Evolutionary conservation across 2,888 invertebrate genomes (phyloP), one percentile per base, ranked within the genome.

Genomic region (Lomographa bimaculata): DNA sequence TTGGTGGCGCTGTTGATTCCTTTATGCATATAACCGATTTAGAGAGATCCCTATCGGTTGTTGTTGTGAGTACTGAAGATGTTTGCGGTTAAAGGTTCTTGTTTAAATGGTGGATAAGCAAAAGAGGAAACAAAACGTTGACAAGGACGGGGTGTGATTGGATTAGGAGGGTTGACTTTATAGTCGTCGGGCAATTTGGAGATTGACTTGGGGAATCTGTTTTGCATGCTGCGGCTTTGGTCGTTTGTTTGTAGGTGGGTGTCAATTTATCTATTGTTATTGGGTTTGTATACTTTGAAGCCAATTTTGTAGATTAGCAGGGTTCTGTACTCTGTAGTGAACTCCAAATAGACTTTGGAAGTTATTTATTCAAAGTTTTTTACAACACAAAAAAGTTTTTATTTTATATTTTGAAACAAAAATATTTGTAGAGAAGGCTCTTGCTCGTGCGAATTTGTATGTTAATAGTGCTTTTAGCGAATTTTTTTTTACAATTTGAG

Each of bases 101-200:
- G 44, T 66, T 57, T 51, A 17, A 41, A 19, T 74, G 79, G 81
- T 58, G 46, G 60, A 50, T 63, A 59, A 56, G 59, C 64, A 78
- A 80, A 79, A 81, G 70, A 79, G 71, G 71, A 81, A 85, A 84
- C 82, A 85, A 87, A 89, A 84, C 79, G 87, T 82, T 86, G 87
- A 87, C 87, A 86, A 82, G 84, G 78, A 69, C 75, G 67, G 78
- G 81, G 79, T 84, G 82, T 79, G 84, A 87, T 86, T 79, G 84
- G 77, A 87, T 87, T 85, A 87, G 84, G 80, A 79, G 84, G 86
- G 85, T 84, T 83, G 81, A 84, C 82, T 86, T 85, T 83, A 85
- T 81, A 76, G 73, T 79, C 77, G 74, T 71, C 63, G 71, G 64
- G 77, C 87, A 84, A 86, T 89, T 87, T 89, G 76, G 73, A 87